Evolutionary conservation across 2,888 invertebrate species (phyloP).

Genomic region (Erpobdella octoculata): DNA sequence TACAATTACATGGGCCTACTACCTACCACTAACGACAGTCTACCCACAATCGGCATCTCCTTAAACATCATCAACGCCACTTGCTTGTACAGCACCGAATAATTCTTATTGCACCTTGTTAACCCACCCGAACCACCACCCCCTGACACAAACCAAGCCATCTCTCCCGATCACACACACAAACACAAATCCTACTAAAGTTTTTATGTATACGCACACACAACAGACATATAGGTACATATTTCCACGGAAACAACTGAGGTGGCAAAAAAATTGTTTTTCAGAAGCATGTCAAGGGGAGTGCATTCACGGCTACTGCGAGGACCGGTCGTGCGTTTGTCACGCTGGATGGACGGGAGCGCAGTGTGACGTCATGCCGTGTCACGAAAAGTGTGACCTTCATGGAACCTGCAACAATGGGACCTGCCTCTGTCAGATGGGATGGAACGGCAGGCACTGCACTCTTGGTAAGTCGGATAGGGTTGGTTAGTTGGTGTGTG

Average conservation of each 20-base stretch:
- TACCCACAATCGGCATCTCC: background rate
- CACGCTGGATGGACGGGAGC: conserved; percentile 87
- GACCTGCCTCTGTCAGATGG: conserved; percentile 88
- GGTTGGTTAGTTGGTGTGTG: too few species aligned
- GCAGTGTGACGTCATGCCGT: conserved; percentile 78
- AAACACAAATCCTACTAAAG: too few species aligned
- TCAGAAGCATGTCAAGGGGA: conserved; percentile 84
- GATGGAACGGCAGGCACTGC: conserved; percentile 98
- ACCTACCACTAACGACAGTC: background rate
- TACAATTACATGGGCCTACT: too few species aligned
- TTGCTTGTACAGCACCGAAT: too few species aligned
- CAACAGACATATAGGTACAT: too few species aligned
- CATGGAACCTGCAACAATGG: conserved; percentile 97
- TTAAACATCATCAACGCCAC: background rate
- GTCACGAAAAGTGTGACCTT: conserved; percentile 74
- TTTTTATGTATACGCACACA: too few species aligned
- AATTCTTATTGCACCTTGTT: too few species aligned
- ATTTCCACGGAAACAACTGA: too few species aligned
- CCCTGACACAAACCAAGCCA: too few species aligned
- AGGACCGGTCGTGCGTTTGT: conserved; percentile 82
- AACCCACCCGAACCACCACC: too few species aligned
- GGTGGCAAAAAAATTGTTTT: background rate
- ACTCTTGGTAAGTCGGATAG: conserved; percentile 84
- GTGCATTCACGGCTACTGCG: conserved; percentile 87
- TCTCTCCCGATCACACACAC: too few species aligned